Percentiles rank a stretch among this genome's conserved stretches.
phyloP scores from a whole-genome alignment of 2,113 vertebrate species.

The Echinops telfairi region DNA sequence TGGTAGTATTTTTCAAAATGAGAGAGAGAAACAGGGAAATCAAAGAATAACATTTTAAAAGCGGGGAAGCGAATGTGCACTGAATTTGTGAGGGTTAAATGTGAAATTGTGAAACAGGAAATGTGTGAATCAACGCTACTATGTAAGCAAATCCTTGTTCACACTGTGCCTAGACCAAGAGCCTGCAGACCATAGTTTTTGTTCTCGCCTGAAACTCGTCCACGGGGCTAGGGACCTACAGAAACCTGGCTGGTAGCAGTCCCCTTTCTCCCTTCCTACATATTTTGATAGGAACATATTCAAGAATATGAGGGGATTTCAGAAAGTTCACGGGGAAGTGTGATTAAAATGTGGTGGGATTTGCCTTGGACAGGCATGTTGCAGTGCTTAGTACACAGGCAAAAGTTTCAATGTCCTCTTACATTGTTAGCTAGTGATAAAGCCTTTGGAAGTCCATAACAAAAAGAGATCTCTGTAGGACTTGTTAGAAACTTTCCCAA shows the following conservation, averaged over 20 bases:
- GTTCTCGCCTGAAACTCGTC: not conserved
- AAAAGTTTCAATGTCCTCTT: too few species aligned
- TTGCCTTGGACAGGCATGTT: too few species aligned
- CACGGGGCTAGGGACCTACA: not conserved
- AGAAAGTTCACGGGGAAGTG: too few species aligned
- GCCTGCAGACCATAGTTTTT: not conserved
- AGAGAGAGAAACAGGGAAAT: not conserved
- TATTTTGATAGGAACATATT: too few species aligned
- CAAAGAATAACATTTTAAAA: not conserved
- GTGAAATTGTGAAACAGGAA: not conserved
- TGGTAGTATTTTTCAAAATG: not conserved
- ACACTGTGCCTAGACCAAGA: not conserved
- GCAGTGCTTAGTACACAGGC: too few species aligned
- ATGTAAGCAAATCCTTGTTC: not conserved
- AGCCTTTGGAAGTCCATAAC: not conserved
- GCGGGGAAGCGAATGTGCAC: not conserved
- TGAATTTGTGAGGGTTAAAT: not conserved
- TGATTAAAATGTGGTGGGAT: too few species aligned
- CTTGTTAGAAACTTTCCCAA: not conserved
- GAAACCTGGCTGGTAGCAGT: not conserved
- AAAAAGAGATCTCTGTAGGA: not conserved
- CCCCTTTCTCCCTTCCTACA: not conserved
- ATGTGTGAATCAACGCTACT: not conserved
- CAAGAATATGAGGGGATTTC: not conserved
- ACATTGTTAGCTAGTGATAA: not conserved